phyloP scores from a whole-genome alignment of 2,797 vertebrate genomes.

The Rhinatrema bivittatum region DNA sequence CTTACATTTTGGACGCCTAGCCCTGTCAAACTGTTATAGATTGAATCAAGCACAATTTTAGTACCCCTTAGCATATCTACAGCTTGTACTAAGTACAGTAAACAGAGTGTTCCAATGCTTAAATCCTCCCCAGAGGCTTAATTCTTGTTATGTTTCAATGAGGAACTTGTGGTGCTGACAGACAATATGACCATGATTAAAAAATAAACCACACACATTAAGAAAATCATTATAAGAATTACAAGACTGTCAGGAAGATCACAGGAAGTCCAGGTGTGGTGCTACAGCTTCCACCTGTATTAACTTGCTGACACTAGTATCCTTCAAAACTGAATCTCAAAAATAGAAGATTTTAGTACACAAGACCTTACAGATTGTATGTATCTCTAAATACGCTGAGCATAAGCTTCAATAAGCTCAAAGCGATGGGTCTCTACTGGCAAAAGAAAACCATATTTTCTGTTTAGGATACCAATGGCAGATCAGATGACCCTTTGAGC shows the following conservation, averaged over 20 bases:
- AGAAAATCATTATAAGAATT: slow-evolving; percentile 18
- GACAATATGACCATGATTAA: slow-evolving; percentile 13
- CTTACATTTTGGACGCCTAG: slow-evolving; percentile 8
- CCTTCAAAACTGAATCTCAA: slow-evolving; percentile 12
- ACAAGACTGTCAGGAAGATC: slow-evolving; percentile 12
- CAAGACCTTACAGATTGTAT: not conserved
- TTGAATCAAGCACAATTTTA: slow-evolving; percentile 9
- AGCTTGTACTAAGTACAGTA: slow-evolving; percentile 11
- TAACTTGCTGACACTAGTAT: not conserved
- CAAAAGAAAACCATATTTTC: not conserved
- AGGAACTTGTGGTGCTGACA: slow-evolving; percentile 22
- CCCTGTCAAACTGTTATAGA: slow-evolving; percentile 9
- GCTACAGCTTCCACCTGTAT: not conserved
- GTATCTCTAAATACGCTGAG: not conserved
- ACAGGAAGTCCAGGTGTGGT: slow-evolving; percentile 5
- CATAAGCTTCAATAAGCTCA: not conserved
- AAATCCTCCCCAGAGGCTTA: slow-evolving; percentile 30
- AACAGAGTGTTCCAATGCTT: slow-evolving; percentile 15
- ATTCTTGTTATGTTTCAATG: slow-evolving; percentile 30
- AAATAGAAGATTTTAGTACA: not conserved
- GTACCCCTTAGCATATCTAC: slow-evolving; percentile 21
- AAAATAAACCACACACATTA: not conserved
- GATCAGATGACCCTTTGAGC: not conserved
- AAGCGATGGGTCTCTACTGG: not conserved
- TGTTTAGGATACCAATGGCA: slow-evolving; percentile 4